These are phyloP conservation scores for Helicoverpa assulta DNA, from an alignment of 2,888 invertebrate genomes.

Conservation along the genomic window DNA sequence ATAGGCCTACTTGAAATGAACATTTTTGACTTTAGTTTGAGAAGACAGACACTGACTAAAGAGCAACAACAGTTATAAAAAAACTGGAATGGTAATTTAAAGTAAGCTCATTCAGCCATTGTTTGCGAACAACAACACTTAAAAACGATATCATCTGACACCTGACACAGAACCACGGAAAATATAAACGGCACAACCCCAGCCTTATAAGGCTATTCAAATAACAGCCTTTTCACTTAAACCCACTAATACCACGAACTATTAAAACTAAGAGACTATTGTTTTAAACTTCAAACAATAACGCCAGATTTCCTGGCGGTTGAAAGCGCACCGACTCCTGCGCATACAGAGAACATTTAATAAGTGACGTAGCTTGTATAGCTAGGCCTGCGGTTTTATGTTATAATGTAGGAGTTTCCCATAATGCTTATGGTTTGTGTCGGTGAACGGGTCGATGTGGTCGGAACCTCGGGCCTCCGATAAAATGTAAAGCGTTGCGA, in stretches of 20 bases:
- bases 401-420: conserved; percentile 44
- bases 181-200: not conserved
- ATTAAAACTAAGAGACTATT: conserved; percentile 50
- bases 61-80: too few relatives aligned
- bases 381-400: conserved; percentile 39
- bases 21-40: too few relatives aligned
- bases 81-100: not conserved
- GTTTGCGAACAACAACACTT: not conserved
- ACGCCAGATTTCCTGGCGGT: conserved; percentile 45
- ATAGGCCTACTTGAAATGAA: too few relatives aligned
- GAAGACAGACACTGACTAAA: too few relatives aligned
- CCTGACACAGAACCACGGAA: not conserved
- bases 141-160: not conserved
- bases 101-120: not conserved
- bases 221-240: conserved; percentile 8
- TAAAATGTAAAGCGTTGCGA: conserved; percentile 28
- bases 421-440: conserved; percentile 50
- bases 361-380: conserved; percentile 27
- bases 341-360: conserved; percentile 55
- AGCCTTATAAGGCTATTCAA: conserved; percentile 16
- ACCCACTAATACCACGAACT: conserved; percentile 27
- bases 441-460: conserved; percentile 49
- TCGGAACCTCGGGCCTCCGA: conserved; percentile 16
- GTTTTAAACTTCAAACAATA: conserved; percentile 47
- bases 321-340: conserved; percentile 54